Percentiles rank a stretch among this genome's conserved stretches.
phyloP scores from a whole-genome alignment of 2,113 vertebrate species.

The Hucho hucho region DNA sequence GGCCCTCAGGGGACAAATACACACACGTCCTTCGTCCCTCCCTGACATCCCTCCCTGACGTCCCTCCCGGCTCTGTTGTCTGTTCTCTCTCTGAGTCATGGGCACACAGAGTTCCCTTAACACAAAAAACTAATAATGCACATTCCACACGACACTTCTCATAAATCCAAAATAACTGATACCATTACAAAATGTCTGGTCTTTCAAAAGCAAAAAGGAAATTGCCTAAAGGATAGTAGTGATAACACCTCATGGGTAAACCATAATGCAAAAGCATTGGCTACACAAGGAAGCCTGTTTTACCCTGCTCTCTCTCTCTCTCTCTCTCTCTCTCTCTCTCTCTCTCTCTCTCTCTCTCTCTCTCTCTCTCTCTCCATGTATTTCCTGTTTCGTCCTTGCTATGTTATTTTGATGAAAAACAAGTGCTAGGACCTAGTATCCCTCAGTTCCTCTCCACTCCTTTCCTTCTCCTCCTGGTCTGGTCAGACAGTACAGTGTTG shows the following conservation, averaged over 20 bases:
- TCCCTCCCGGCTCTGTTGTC: neutral
- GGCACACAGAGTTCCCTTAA: neutral
- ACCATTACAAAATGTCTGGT: neutral
- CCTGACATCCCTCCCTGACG: neutral
- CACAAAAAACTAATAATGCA: neutral
- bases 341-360: neutral
- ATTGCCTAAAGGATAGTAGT: no score
- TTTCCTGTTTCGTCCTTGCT: neutral
- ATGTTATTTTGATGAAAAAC: neutral
- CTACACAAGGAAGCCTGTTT: neutral
- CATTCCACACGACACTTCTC: neutral
- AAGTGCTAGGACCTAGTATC: neutral
- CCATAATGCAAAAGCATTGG: neutral
- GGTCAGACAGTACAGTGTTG: no score
- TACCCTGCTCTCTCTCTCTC: neutral
- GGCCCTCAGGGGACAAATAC: slow-evolving; percentile 4
- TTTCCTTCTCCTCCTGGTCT: no score
- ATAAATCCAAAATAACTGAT: neutral
- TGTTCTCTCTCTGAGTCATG: neutral
- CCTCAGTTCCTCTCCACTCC: neutral
- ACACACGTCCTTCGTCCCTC: neutral
- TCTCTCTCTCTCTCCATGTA: neutral
- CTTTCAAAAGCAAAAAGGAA: no score
- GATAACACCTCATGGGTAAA: no score
- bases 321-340: neutral